phyloP scores from a whole-genome alignment of 30 jellyfish, hydroid and myxozoan species.

The Catostylus mosaicus region DNA sequence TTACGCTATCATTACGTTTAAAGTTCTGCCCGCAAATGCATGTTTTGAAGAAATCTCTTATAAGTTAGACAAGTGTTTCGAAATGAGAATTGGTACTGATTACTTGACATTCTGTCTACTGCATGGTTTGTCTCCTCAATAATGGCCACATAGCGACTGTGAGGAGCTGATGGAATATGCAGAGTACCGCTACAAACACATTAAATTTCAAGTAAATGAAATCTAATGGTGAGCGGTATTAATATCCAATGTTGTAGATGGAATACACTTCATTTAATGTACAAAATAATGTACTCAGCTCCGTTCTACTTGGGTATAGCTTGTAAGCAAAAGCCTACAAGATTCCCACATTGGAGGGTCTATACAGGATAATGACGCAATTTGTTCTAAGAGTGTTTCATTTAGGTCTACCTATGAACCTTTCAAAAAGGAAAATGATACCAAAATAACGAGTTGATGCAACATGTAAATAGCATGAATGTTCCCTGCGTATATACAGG shows the following conservation, averaged over 20 bases:
- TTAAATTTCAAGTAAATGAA: conserved; percentile 13
- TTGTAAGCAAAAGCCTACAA: conserved; percentile 32
- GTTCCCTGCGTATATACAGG: too few species aligned
- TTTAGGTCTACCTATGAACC: too few species aligned
- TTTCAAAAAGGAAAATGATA: too few species aligned
- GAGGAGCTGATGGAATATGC: conserved; percentile 96
- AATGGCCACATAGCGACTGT: conserved; percentile 85
- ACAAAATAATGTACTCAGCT: conserved; percentile 67
- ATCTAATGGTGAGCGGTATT: conserved; percentile 52
- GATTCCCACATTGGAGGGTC: conserved; percentile 77
- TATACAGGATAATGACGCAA: too few species aligned
- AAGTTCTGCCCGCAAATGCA: too few species aligned
- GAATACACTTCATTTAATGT: conserved; percentile 68
- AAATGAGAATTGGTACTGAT: not conserved
- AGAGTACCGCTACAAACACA: conserved; percentile 71
- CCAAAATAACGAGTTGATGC: too few species aligned
- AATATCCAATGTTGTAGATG: conserved; percentile 74
- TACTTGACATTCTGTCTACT: conserved; percentile 45
- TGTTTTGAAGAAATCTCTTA: too few species aligned
- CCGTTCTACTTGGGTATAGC: conserved; percentile 71
- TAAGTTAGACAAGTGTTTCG: too few species aligned
- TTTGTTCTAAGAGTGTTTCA: too few species aligned
- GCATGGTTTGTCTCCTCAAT: conserved; percentile 96
- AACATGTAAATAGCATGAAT: too few species aligned
- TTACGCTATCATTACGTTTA: too few species aligned